Base-by-base conservation (phyloP, 2,113 vertebrate genomes). In the Zapornia atra region DNA sequence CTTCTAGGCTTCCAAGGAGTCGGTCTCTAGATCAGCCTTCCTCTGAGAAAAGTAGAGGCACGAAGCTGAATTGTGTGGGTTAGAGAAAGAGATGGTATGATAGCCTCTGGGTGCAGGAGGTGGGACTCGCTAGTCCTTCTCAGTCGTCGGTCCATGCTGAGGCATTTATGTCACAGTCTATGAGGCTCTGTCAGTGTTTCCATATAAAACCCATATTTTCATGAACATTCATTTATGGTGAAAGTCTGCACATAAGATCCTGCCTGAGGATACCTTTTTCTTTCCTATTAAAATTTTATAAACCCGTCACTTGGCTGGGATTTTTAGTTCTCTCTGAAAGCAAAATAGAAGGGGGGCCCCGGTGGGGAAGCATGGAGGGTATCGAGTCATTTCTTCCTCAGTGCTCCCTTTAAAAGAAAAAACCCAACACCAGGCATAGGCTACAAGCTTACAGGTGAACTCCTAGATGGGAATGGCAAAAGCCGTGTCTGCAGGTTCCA, bases 271-370 rank as follows among this genome's bases (percentile, higher is more conserved):
- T 96, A 96, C 95, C 90, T 96, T 96, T 95, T 94, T 84, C 78
- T 94, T 94, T 95, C 68, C 68, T 95, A 87, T 96, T 95, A 96
- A 92, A 96, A 91, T 94, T 95, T 94, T 90, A 96, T 97, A 94
- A 96, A 91, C 94, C 95, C 34, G 28, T 95, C 92, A 91, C 86
- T 96, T 94, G 95, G 75, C 71, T 94, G 81, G 64, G 64, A 88
- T 91, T 95, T 90, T 92, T 76, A 89, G 64, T 82, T 92, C 83
- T 77, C 59, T 60, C 34, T 50, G 83, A n/a, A 94, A 95, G 94
- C 68, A 48, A 54, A 88, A 70, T 44, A 69, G 69, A 90, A 93
- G 33, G 31, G 70, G 29, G 65, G 48, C 57, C 72, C 72, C 64
- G 31, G 31, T 79, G 51, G 65, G 66, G 34, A 77, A 80, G 38